phyloP scores from a whole-genome alignment of 1,140 invertebrate species.

The Mylabris phalerata region DNA sequence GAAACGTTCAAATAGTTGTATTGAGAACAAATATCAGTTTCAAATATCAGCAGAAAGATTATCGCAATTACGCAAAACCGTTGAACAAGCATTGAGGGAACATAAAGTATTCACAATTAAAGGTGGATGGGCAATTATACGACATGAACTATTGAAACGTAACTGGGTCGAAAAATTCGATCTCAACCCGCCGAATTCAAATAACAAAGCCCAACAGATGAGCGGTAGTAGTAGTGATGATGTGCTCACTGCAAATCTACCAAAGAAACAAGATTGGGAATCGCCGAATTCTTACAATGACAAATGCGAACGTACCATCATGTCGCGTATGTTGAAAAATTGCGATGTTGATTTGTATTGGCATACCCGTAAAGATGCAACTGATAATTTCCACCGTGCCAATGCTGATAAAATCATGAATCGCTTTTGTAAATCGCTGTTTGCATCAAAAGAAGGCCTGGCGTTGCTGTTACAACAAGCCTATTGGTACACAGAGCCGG shows the following conservation, averaged over 20 bases:
- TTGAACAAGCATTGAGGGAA: constrained; percentile 46
- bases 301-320: constrained; percentile 55
- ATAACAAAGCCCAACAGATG: constrained; percentile 11
- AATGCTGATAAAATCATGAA: constrained; percentile 62
- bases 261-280: constrained; percentile 46
- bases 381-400: constrained; percentile 57
- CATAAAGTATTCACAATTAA: constrained; percentile 48
- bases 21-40: constrained; percentile 30
- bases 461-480: constrained; percentile 76
- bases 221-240: constrained; percentile 20
- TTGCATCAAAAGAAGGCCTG: constrained; percentile 86
- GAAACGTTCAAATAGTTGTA: constrained; percentile 27
- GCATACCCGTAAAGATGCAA: constrained; percentile 77
- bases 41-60: constrained; percentile 45
- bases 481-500: constrained; percentile 82
- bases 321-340: constrained; percentile 55
- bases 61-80: constrained; percentile 42
- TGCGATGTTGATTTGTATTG: constrained; percentile 79
- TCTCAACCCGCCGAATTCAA: constrained; percentile 4
- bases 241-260: constrained; percentile 41
- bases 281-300: constrained; percentile 28
- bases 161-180: constrained; percentile 62
- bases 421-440: constrained; percentile 72
- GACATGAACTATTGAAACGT: constrained; percentile 49
- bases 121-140: constrained; percentile 46